Evolutionary conservation across 2,113 vertebrate species (phyloP).

Genomic region (Progne subis): DNA sequence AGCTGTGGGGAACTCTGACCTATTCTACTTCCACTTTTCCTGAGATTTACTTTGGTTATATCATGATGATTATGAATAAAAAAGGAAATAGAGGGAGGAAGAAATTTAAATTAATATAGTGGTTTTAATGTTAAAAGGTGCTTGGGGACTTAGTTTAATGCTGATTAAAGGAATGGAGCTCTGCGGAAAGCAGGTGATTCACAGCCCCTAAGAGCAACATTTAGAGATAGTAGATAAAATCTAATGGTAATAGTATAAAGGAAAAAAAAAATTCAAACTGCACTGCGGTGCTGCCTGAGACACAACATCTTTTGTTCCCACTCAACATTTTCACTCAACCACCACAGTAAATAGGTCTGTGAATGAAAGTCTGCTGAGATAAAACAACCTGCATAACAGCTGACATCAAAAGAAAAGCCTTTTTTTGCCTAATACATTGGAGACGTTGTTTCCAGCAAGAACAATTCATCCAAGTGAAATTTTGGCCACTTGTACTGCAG

Average conservation of each 20-base stretch:
- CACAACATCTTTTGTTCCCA: neutral
- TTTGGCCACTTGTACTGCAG: neutral
- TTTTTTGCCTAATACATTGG: constrained; percentile 6
- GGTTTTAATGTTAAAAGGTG: neutral
- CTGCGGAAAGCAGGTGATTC: neutral
- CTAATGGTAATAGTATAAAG: neutral
- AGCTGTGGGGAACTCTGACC: neutral
- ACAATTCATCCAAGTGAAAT: constrained; percentile 36
- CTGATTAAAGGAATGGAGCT: neutral
- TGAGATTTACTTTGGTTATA: neutral
- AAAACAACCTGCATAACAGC: neutral
- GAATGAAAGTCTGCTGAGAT: neutral
- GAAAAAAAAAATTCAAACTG: neutral
- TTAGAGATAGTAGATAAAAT: neutral
- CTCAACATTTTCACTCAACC: neutral
- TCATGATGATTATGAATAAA: neutral
- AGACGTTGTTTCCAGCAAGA: neutral
- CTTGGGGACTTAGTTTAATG: neutral
- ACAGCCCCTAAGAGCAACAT: neutral
- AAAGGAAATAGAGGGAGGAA: neutral
- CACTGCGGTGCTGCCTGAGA: neutral
- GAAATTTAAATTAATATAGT: neutral
- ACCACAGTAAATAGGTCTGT: neutral
- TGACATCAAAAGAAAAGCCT: neutral
- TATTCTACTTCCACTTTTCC: neutral